These are phyloP conservation scores for Aphidoletes aphidimyza DNA, from an alignment of 2,888 invertebrate species.

Conservation along the genomic window DNA sequence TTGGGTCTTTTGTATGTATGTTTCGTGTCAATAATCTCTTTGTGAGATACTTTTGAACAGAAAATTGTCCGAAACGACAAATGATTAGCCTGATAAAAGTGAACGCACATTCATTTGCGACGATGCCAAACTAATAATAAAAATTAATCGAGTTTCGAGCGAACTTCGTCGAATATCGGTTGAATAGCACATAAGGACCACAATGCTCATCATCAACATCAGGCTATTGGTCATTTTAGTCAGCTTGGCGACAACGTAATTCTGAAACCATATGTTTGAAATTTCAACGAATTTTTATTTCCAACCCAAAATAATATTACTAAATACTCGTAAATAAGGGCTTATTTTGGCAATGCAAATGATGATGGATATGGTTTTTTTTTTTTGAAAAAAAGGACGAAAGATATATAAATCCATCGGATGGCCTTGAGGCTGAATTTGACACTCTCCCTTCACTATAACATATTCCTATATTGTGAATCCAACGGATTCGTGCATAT, in stretches of 20 bases:
- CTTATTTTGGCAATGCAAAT: neutral
- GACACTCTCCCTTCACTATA: neutral
- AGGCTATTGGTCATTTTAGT: no score
- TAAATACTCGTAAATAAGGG: no score
- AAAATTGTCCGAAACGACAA: neutral
- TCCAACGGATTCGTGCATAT: neutral
- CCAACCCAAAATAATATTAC: no score
- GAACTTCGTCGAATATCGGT: no score
- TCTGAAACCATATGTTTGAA: no score
- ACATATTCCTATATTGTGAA: neutral
- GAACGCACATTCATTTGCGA: neutral
- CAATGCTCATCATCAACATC: no score
- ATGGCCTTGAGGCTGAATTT: neutral
- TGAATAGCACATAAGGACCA: no score
- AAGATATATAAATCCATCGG: neutral
- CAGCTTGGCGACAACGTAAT: no score
- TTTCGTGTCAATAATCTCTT: constrained; percentile 12
- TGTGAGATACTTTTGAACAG: neutral
- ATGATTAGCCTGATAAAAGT: neutral
- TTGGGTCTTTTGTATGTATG: no score
- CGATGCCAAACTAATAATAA: constrained; percentile 1
- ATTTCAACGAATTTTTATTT: no score
- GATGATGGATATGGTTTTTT: neutral
- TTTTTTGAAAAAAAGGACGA: no score
- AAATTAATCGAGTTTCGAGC: neutral